A percentile compares a stretch with the other conserved stretches of the same genome.
These are phyloP conservation scores for Bufotes viridis DNA, from an alignment of 2,797 vertebrate genomes.

Conservation along the genomic window DNA sequence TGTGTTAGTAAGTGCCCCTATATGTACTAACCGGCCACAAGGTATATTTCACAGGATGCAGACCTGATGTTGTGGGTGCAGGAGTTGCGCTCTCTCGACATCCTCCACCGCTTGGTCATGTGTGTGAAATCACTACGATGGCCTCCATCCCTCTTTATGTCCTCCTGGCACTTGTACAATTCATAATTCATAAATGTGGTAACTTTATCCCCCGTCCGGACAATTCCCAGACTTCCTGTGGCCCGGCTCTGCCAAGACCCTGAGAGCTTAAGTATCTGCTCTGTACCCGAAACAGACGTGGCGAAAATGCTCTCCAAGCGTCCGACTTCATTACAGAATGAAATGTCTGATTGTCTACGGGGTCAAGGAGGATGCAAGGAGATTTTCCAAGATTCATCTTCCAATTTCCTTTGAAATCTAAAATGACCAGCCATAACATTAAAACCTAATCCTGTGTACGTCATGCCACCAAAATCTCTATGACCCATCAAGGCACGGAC, in stretches of 20 bases:
- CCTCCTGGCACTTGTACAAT: slow-evolving; percentile 20
- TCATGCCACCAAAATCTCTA: too few species aligned
- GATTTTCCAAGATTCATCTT: not conserved
- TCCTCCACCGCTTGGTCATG: not conserved
- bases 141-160: not conserved
- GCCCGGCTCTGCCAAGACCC: slow-evolving; percentile 31
- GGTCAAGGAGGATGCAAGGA: not conserved
- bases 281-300: slow-evolving; percentile 19
- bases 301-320: not conserved
- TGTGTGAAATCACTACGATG: not conserved
- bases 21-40: too few species aligned
- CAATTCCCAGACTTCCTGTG: slow-evolving; percentile 52
- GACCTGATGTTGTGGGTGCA: too few species aligned
- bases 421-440: not conserved
- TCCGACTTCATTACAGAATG: not conserved
- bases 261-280: slow-evolving; percentile 25
- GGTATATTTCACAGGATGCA: too few species aligned
- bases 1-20: too few species aligned
- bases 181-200: slow-evolving; percentile 39
- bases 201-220: slow-evolving; percentile 49
- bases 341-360: not conserved
- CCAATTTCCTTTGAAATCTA: not conserved
- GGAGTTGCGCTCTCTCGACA: too few species aligned
- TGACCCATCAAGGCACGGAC: too few species aligned
- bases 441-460: too few species aligned